These are phyloP conservation scores for Sebastes jordani DNA, from an alignment of 2,797 vertebrate species.

Conservation along the genomic window DNA sequence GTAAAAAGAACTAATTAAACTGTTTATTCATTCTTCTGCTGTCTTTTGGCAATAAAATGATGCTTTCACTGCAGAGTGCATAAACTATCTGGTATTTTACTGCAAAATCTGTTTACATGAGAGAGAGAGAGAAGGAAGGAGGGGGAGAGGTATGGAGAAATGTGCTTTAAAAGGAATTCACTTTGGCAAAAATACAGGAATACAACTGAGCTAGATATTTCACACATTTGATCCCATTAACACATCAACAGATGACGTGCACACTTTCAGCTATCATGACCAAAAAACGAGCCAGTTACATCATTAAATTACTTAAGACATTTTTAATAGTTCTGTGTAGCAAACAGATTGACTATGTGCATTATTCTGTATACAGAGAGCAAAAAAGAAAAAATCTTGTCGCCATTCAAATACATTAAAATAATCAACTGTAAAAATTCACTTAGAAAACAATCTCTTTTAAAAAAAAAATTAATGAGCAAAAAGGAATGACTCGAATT, in stretches of 20 bases:
- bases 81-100: conserved; percentile 33
- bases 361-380: conserved; percentile 58
- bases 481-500: conserved; percentile 55
- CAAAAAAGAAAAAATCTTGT: conserved; percentile 21
- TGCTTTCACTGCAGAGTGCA: conserved; percentile 12
- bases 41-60: conserved; percentile 33
- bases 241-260: not conserved
- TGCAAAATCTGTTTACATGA: conserved; percentile 44
- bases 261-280: not conserved
- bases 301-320: conserved; percentile 51
- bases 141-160: not conserved
- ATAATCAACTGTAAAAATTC: conserved; percentile 71
- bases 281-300: conserved; percentile 17
- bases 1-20: conserved; percentile 34
- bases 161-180: not conserved
- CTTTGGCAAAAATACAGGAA: conserved; percentile 1
- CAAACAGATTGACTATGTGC: conserved; percentile 63
- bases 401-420: conserved; percentile 69
- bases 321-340: conserved; percentile 72
- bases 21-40: conserved; percentile 64
- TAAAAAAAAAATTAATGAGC: conserved; percentile 52
- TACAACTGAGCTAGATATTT: not conserved
- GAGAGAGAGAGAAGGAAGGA: not conserved
- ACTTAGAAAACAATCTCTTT: conserved; percentile 67
- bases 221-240: not conserved